Base-by-base conservation (phyloP, 1,140 invertebrate species). In the Bilobella aurantiaca region DNA sequence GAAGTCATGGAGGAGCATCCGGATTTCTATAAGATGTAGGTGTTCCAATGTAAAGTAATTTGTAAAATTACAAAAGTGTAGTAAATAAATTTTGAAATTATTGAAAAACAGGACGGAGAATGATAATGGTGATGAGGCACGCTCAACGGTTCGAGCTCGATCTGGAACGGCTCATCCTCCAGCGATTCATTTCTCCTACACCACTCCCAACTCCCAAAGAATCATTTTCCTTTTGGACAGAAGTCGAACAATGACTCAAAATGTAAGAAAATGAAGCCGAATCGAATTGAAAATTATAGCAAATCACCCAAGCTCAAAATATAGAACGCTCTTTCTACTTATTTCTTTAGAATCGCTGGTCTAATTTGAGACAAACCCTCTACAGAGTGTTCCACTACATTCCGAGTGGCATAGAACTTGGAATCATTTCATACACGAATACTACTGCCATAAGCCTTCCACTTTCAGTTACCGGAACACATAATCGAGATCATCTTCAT, bases 1-100 rank as follows among this genome's bases (percentile, higher is more conserved):
- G 84, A 86, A 68, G 80, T 87, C 32, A 84, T 87, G 67, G 72
- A 77, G 29, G 76, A 78, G 66, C 83, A 86, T 75, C 31, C 70
- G 8, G 85, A 87, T 71, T 86, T 86, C 68, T 73, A 66, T 25
- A 75, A 76, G 69, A 73, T 57, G 68, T 69, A 58, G 66, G 68
- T 57, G 53, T n/a, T n/a, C n/a, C n/a, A 42, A 42, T 12, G 34
- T 42, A 8, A 42, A 8, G 18, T 42, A 8, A 42, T 42, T 42
- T 12, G 8, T 12, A 42, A 42, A 42, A 42, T 42, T 8, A 42
- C n/a, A n/a, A n/a, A n/a, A n/a, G n/a, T n/a, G n/a, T n/a, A n/a
- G n/a, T n/a, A n/a, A n/a, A n/a, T n/a, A n/a, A n/a, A n/a, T n/a
- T n/a, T n/a, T n/a, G n/a, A n/a, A n/a, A n/a, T n/a, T n/a, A n/a